phyloP scores from a whole-genome alignment of 2,797 vertebrate genomes.

The Clarias platycephalus region DNA sequence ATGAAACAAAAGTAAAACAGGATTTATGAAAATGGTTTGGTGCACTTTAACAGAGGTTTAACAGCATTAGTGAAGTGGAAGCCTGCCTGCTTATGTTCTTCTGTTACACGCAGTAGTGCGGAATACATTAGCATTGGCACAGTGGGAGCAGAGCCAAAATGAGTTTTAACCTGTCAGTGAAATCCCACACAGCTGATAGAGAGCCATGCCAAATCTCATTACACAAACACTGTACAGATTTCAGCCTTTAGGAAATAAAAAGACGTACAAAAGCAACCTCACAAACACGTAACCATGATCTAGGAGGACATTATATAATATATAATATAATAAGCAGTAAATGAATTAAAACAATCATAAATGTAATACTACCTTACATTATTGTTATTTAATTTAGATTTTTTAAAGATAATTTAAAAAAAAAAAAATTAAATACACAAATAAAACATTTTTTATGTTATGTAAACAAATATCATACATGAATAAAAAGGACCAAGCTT shows the following conservation, averaged over 20 bases:
- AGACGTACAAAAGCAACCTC: constrained; percentile 26
- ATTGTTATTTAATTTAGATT: background rate
- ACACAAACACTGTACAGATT: constrained; percentile 41
- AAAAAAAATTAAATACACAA: background rate
- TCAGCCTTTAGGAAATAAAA: constrained; percentile 14
- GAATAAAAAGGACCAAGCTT: constrained; percentile 1
- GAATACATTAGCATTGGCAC: constrained; percentile 37
- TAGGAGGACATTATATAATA: background rate
- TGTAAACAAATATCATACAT: background rate
- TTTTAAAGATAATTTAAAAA: background rate
- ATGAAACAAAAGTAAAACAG: background rate
- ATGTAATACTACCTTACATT: too few species aligned
- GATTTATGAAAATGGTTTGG: background rate
- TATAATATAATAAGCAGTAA: background rate
- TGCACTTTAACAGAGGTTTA: background rate
- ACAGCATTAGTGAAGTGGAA: background rate
- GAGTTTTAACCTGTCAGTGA: constrained; percentile 35
- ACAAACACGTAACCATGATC: constrained; percentile 14
- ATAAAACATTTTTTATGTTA: background rate
- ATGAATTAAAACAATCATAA: background rate
- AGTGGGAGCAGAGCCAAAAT: constrained; percentile 39
- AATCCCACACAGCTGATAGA: constrained; percentile 30
- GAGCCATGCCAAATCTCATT: constrained; percentile 42
- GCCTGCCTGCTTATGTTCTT: background rate
- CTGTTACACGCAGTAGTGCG: background rate